Evolutionary conservation across 2,888 invertebrate species (phyloP).

Genomic region (Taenaris catops): DNA sequence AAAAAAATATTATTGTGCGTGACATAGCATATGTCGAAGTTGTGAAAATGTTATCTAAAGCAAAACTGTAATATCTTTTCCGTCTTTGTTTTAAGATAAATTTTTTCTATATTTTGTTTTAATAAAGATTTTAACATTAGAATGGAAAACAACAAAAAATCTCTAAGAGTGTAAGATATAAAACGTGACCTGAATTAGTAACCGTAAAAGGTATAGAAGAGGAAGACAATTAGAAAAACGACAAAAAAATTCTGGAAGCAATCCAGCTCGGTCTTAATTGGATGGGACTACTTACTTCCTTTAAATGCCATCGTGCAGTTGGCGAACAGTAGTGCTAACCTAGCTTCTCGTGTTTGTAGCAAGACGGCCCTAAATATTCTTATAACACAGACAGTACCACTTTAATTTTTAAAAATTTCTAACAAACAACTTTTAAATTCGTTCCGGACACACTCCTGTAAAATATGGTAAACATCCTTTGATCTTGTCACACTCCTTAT

Average conservation of each 20-base stretch:
- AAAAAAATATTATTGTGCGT: no score
- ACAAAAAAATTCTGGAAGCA: conserved; percentile 64
- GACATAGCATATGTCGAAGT: no score
- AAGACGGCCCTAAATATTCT: conserved; percentile 8
- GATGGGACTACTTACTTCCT: conserved; percentile 74
- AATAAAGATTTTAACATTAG: neutral
- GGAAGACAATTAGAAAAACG: conserved; percentile 69
- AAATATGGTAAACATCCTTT: no score
- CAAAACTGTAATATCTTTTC: no score
- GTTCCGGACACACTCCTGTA: no score
- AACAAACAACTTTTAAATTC: no score
- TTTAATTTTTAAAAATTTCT: conserved; percentile 1
- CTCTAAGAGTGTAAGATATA: neutral
- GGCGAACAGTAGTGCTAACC: conserved; percentile 11
- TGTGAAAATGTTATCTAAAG: no score
- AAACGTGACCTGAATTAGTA: conserved; percentile 3
- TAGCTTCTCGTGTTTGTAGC: conserved; percentile 10
- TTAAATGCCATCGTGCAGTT: conserved; percentile 55
- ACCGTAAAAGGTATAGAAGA: conserved; percentile 41
- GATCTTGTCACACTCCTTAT: no score
- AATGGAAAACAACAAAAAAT: no score
- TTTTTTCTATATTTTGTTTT: no score
- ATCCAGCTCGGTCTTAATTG: conserved; percentile 74
- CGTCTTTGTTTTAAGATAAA: no score
- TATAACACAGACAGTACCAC: neutral